Percentiles rank a stretch among this genome's conserved stretches.
phyloP scores from a whole-genome alignment of 2,113 vertebrate species.

The Saguinus midas region DNA sequence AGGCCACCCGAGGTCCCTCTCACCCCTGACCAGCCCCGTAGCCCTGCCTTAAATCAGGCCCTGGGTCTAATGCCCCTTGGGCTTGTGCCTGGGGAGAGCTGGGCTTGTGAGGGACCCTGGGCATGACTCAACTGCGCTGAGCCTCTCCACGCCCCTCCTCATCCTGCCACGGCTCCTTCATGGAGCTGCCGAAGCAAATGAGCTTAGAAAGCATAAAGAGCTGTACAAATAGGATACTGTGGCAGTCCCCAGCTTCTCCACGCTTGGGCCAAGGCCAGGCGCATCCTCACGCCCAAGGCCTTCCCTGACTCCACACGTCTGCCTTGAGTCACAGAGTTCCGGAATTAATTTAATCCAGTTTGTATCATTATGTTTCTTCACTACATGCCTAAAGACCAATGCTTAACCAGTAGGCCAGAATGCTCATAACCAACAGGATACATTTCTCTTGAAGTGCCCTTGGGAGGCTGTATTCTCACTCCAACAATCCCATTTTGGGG shows the following conservation, averaged over 20 bases:
- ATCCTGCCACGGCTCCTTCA: background rate
- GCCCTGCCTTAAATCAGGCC: background rate
- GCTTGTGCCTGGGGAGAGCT: background rate
- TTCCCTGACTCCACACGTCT: background rate
- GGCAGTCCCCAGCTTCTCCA: background rate
- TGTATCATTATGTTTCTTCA: background rate
- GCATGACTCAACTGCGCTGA: background rate
- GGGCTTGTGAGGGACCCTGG: background rate
- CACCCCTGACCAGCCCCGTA: background rate
- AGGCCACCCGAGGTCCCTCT: fast-evolving
- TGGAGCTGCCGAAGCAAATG: background rate
- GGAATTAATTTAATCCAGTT: background rate
- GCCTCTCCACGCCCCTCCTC: background rate
- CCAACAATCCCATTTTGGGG: background rate
- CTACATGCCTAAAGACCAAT: background rate
- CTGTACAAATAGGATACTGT: background rate
- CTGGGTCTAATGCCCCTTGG: background rate
- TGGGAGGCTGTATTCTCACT: background rate
- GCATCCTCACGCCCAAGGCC: background rate
- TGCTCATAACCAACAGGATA: fast-evolving
- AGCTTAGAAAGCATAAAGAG: background rate
- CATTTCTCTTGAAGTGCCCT: background rate
- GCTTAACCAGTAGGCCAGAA: background rate
- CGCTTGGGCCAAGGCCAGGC: background rate
- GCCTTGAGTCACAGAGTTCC: background rate